Evolutionary conservation across 2,888 invertebrate genomes (phyloP), one percentile per base, ranked within the genome.

Genomic region (Glaucopsyche alexis): DNA sequence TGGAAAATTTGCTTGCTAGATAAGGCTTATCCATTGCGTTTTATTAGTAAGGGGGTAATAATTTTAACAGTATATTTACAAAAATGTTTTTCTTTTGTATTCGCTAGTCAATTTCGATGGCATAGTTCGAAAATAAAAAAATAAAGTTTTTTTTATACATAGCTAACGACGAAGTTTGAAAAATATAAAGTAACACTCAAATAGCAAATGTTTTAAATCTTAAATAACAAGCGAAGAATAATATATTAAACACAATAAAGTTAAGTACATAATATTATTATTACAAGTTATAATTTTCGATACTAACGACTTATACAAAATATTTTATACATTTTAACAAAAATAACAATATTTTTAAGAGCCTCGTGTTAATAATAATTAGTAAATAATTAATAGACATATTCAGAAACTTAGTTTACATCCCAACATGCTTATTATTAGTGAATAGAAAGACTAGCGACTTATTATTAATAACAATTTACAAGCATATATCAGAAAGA

Each of bases 371-470:
- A 38, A 19, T 60, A 55, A 29, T 60, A 60, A 60, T 38, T 16
- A 55, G 60, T 60, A 19, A 55, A 55, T 38, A 60, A 60, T 60
- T 29, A 6, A 60, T 14, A 60, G 29, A 60, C 13, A 60, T 13
- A 29, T 29, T 11, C 11, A 60, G 19, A 60, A 60, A 38, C 60
- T 60, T 13, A 60, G 60, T 60, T 60, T 60, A 60, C 55, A 55
- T 38, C 7, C 29, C 60, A 60, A 60, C 14, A 60, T 13, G 29
- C 60, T 60, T 29, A 60, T 11, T 29, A 29, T 60, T 38, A 60
- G 71, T 73, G 73, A 74, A 73, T 76, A 73, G 40, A 74, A 49
- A 49, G 70, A 49, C 47, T 45, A 70, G 47, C 67, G 60, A 60
- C 38, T 60, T 60, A 60, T 38, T 60, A 29, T 38, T 60, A 60